Evolutionary conservation across 2,888 invertebrate genomes (phyloP).

Genomic region (Alloscopus bannaensis): DNA sequence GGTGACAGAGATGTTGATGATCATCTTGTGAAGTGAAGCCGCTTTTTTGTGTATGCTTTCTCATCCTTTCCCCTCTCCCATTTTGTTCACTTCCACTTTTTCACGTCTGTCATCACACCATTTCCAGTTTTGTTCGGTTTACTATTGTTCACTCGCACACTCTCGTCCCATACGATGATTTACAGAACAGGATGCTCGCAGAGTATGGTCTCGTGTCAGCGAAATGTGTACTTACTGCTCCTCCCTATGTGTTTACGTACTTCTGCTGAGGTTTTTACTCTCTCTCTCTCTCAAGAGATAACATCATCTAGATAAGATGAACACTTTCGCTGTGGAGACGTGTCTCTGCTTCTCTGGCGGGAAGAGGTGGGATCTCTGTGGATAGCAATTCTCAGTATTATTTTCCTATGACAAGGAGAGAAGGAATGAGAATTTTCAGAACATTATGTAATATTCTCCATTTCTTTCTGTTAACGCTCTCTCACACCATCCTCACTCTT

Average conservation of each 20-base stretch:
- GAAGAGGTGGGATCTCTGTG: too few species aligned
- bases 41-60: background rate
- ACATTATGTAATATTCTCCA: too few species aligned
- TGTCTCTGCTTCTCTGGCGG: too few species aligned
- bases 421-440: too few species aligned
- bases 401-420: too few species aligned
- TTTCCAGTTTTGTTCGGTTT: constrained; percentile 1
- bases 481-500: background rate
- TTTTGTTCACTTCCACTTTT: constrained; percentile 13
- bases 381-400: too few species aligned
- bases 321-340: too few species aligned
- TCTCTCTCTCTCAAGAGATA: constrained; percentile 21
- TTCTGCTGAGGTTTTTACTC: background rate
- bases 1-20: background rate
- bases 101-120: constrained; percentile 26
- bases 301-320: constrained; percentile 46
- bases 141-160: constrained; percentile 1
- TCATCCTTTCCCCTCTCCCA: background rate
- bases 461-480: constrained; percentile 15
- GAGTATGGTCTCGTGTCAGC: too few species aligned
- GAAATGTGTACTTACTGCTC: constrained; percentile 40
- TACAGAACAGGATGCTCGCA: too few species aligned
- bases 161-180: constrained; percentile 38
- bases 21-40: background rate
- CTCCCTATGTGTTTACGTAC: background rate